phyloP scores from a whole-genome alignment of 2,113 vertebrate genomes.

The Elephas maximus region DNA sequence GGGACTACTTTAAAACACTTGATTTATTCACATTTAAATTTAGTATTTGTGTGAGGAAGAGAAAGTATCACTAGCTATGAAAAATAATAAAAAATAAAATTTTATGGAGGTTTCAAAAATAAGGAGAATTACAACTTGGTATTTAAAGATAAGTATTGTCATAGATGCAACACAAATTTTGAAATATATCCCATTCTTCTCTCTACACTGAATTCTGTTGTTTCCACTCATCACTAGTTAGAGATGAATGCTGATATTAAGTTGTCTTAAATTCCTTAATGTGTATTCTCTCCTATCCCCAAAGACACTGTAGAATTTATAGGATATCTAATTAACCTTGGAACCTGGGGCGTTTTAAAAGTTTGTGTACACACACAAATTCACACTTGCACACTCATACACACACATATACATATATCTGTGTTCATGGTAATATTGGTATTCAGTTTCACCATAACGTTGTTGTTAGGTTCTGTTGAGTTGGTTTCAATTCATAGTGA shows the following conservation, averaged over 20 bases:
- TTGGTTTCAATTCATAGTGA: too few species aligned
- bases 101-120: not conserved
- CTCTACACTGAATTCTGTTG: not conserved
- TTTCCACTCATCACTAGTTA: not conserved
- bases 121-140: not conserved
- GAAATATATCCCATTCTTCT: not conserved
- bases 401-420: not conserved
- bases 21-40: not conserved
- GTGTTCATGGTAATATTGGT: not conserved
- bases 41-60: not conserved
- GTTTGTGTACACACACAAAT: not conserved
- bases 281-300: not conserved
- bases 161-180: not conserved
- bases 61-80: not conserved
- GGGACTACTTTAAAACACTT: not conserved
- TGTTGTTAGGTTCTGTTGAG: too few species aligned
- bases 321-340: not conserved
- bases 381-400: rapidly evolving
- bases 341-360: not conserved
- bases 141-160: not conserved
- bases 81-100: not conserved
- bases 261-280: not conserved
- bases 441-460: not conserved
- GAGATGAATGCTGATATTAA: not conserved
- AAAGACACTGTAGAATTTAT: not conserved